These are phyloP conservation scores for Dasypolia templi DNA, from an alignment of 2,888 invertebrate genomes.

Conservation along the genomic window DNA sequence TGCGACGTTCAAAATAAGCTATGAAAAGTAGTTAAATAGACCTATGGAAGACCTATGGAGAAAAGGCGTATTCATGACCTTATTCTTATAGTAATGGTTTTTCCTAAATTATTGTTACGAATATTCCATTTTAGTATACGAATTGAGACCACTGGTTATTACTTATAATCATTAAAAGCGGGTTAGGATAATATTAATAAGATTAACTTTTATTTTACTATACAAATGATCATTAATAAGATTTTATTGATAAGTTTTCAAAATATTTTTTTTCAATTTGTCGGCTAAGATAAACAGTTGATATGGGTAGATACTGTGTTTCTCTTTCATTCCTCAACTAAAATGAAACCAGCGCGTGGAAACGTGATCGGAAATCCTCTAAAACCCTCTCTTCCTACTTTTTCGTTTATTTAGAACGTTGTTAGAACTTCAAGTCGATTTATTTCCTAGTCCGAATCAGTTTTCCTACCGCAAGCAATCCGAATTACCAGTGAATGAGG, in stretches of 20 bases:
- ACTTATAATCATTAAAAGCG: neutral
- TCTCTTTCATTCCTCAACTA: slow-evolving; percentile 46
- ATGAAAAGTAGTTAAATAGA: slow-evolving; percentile 17
- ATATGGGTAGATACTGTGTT: slow-evolving; percentile 10
- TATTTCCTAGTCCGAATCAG: slow-evolving; percentile 28
- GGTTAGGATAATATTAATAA: neutral
- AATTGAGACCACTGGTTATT: neutral
- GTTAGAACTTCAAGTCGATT: slow-evolving; percentile 51
- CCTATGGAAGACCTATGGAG: neutral
- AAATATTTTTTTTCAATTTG: slow-evolving; percentile 21
- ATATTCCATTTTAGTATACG: neutral
- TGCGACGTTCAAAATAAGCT: neutral
- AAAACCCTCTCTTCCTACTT: slow-evolving; percentile 33
- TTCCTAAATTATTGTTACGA: neutral
- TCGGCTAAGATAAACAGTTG: slow-evolving; percentile 5
- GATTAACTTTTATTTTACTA: too few species aligned
- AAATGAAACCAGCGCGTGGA: slow-evolving; percentile 20
- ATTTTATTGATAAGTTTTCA: neutral
- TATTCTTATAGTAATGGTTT: neutral
- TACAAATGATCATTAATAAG: too few species aligned
- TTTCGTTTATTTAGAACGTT: slow-evolving; percentile 55
- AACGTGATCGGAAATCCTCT: slow-evolving; percentile 35
- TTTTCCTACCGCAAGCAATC: slow-evolving; percentile 26
- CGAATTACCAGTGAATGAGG: slow-evolving; percentile 36
- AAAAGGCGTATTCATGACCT: neutral